Base-by-base conservation (phyloP, 1,140 invertebrate genomes). In the Epicauta chinensis region DNA sequence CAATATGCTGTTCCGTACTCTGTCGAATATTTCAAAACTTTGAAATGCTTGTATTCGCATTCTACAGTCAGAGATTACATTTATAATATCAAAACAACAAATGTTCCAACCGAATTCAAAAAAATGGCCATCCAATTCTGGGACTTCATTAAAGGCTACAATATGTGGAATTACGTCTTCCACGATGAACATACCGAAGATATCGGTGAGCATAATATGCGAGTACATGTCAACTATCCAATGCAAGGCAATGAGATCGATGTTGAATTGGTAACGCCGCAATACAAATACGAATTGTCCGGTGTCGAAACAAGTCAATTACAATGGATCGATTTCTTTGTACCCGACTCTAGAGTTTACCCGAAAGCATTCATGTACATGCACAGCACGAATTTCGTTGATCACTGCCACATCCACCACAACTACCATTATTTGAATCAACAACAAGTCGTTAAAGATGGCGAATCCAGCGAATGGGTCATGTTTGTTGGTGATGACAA, bases 31-130 rank as follows among this genome's bases (percentile, higher is more conserved):
- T 39, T 47, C 16, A 39, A 57, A 16, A 47, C 50, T 6, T 6
- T 56, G 4, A 34, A 42, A 4, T 64, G 62, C 35, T 44, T 55
- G 14, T 35, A 29, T 9, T 54, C 35, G 10, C 48, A 55, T 13
- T 52, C 53, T 32, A 41, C 57, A n/a, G 23, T 60, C 14, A 52
- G 62, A 30, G 54, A 61, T 38, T 60, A 53, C 42, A 53, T 37
- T 12, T 61, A 55, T 50, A 50, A 60, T 12, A 43, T 60, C 14
- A 56, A 64, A 42, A 55, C 51, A 14, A 52, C 51, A 3, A 56
- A 60, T 37, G 38, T 60, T 2, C 58, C 58, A 11, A 42, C 55
- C 0, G 51, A 61, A 49, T 59, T 54, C 29, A 54, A 44, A 37
- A 36, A 32, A 11, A 1, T n/a, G 2, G 29, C 47, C n/a, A 17